Conservation (phyloP, 2,113 vertebrate genomes). For the Labeo catla region DNA sequence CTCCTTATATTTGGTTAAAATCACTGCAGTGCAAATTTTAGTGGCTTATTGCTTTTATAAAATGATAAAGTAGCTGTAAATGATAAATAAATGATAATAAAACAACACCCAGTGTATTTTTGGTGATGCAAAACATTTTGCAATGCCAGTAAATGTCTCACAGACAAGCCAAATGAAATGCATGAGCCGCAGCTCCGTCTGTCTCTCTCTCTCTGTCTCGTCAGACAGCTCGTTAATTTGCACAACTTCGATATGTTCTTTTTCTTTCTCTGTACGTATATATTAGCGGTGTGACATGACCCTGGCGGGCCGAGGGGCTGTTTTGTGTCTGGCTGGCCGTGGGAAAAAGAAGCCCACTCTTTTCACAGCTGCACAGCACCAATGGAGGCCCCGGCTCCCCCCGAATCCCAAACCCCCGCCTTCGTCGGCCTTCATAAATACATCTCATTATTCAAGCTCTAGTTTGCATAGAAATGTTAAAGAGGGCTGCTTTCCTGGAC, state of each 20-base stretch:
- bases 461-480: constrained; percentile 81
- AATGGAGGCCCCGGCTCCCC: constrained; percentile 72
- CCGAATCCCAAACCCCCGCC: constrained; percentile 56
- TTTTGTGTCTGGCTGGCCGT: constrained; percentile 86
- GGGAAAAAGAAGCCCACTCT: constrained; percentile 89
- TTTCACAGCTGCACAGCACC: constrained; percentile 90
- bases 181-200: background rate
- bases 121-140: background rate
- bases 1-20: background rate
- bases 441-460: constrained; percentile 85
- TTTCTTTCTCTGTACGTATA: constrained; percentile 75
- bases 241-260: constrained; percentile 71
- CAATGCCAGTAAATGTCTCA: background rate
- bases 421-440: constrained; percentile 80
- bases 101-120: background rate
- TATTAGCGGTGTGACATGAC: constrained; percentile 88
- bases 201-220: constrained; percentile 36
- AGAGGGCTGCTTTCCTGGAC: constrained; percentile 72
- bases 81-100: too few relatives aligned
- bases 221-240: constrained; percentile 81
- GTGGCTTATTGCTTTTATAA: background rate
- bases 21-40: background rate
- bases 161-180: background rate
- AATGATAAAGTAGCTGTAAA: background rate
- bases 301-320: constrained; percentile 80